phyloP scores from a whole-genome alignment of 2,797 vertebrate species.

The Antennarius maculatus region DNA sequence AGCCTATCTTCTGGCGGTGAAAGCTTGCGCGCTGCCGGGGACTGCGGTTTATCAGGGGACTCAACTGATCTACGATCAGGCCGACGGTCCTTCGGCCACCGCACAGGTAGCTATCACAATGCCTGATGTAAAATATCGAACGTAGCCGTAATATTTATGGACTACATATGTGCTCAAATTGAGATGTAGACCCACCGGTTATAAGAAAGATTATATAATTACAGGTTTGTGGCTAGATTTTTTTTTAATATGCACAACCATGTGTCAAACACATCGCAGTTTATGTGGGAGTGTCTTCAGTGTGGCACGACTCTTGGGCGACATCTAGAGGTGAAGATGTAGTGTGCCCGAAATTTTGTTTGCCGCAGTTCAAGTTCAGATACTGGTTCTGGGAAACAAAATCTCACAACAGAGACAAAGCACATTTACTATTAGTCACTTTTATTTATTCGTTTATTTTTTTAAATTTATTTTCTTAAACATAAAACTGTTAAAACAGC shows the following conservation, averaged over 20 bases:
- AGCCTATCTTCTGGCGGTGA: constrained; percentile 27
- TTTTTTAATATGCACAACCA: background rate
- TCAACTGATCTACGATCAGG: constrained; percentile 55
- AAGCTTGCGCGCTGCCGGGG: constrained; percentile 45
- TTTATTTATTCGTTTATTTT: constrained; percentile 78
- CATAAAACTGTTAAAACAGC: constrained; percentile 80
- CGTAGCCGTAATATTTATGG: background rate
- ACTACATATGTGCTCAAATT: too few species aligned
- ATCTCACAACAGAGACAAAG: constrained; percentile 66
- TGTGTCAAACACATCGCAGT: constrained; percentile 8
- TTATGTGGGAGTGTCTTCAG: constrained; percentile 55
- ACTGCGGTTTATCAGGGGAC: constrained; percentile 52
- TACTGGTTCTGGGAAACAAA: constrained; percentile 15
- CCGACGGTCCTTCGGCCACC: constrained; percentile 72
- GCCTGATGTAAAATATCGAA: constrained; percentile 67
- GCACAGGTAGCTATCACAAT: constrained; percentile 75
- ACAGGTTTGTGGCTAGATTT: rapidly evolving
- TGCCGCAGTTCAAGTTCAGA: constrained; percentile 39
- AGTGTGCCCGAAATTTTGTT: background rate
- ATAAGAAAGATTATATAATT: background rate
- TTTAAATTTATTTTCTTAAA: constrained; percentile 71
- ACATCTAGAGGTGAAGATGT: constrained; percentile 47
- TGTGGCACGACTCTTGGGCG: constrained; percentile 41
- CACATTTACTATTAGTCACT: constrained; percentile 79
- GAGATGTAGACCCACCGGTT: rapidly evolving